phyloP scores from a whole-genome alignment of 2,888 invertebrate genomes.

The Ormyrus labotus region DNA sequence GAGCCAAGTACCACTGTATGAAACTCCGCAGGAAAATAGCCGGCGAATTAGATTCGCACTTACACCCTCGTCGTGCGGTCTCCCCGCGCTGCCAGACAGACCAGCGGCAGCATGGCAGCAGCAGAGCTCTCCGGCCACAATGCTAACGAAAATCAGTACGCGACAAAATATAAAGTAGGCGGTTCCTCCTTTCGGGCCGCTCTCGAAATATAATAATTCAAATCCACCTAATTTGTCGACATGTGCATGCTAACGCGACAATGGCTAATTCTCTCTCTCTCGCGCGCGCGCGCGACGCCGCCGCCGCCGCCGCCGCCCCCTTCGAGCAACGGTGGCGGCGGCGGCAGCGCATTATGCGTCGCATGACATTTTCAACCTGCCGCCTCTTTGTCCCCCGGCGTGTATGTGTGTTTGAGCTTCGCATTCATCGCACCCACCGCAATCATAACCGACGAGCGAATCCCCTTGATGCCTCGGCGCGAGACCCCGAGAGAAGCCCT shows the following conservation, averaged over 20 bases:
- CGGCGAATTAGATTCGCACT: background rate
- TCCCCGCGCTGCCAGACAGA: too few species aligned
- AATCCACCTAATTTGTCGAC: constrained; percentile 45
- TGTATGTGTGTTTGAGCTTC: background rate
- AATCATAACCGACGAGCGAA: constrained; percentile 21
- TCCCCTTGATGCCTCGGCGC: background rate
- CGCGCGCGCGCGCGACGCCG: background rate
- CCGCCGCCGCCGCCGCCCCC: background rate
- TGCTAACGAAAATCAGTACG: constrained; percentile 1
- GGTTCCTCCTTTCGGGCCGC: background rate
- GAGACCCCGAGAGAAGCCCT: background rate
- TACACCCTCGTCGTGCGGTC: background rate
- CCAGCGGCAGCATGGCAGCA: too few species aligned
- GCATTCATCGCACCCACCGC: constrained; percentile 25
- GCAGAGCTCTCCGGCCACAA: background rate
- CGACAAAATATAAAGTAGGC: constrained; percentile 30
- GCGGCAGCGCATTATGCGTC: constrained; percentile 7
- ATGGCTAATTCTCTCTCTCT: constrained; percentile 22
- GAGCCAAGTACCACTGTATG: background rate
- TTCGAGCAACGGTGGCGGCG: background rate
- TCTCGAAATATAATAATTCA: constrained; percentile 42
- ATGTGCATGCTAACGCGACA: constrained; percentile 25
- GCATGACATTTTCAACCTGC: constrained; percentile 47
- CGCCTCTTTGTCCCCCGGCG: background rate
- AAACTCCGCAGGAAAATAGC: background rate